Base-by-base conservation (phyloP, 1,140 invertebrate genomes). In the Musca vetustissima region DNA sequence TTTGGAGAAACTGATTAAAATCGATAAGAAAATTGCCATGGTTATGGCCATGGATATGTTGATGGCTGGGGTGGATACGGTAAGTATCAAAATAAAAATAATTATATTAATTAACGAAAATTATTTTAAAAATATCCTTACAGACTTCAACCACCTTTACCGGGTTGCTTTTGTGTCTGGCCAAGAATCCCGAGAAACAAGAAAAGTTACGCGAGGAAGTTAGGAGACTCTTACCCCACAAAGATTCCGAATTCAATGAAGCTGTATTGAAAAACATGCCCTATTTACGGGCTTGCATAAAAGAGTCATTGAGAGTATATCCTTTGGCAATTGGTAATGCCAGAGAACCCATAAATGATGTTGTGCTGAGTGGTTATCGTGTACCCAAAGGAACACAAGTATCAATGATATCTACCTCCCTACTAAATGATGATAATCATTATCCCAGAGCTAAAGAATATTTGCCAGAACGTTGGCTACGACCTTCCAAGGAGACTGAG, bases 31-130 rank as follows among this genome's bases (percentile, higher is more conserved):
- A 74, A 80, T 86, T 8, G 89, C 88, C 0, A 73, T 84, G 15
- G 83, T 87, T 2, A 89, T 93, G 86, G 87, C 89, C 8, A 83
- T 87, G 68, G 91, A 93, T 76, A 89, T 91, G 85, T 72, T 93
- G 36, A 84, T 90, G 48, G 91, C 89, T 21, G 91, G 91, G 43
- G 87, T 92, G 49, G 91, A 93, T 80, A 93, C 91, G 69, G 89
- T 91, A 83, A 84, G 57, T 47, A 4, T 59, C 4, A 32, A 2
- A 59, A 59, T 15, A 11, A 32, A 59, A 32, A 32, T 8, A n/a
- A n/a, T n/a, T n/a, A n/a, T n/a, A n/a, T n/a, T n/a, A n/a, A n/a
- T 43, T 19, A 53, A n/a, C 15, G 8, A 32, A 43, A 15, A 43
- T 22, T 19, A n/a, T 25, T n/a, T 21, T 50, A 15, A 43, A 28